Evolutionary conservation across 2,888 invertebrate species (phyloP), one percentile per base, ranked within the genome.

Genomic region (Tetranychus piercei): DNA sequence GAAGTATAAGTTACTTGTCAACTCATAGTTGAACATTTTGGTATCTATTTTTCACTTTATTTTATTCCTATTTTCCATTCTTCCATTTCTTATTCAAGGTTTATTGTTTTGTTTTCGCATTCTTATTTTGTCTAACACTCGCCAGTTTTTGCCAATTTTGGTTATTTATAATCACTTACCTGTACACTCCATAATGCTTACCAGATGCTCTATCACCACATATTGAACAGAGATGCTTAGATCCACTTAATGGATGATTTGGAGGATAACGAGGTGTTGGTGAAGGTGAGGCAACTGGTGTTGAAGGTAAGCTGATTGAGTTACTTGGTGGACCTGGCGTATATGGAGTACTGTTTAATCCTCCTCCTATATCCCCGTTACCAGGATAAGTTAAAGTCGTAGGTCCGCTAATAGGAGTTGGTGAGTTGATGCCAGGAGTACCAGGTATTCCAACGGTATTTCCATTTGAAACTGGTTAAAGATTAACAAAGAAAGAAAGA

Each of bases 101-200:
- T 55, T 55, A 23, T 23, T 22, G 69, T 23, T 22, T 69, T 69
- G n/a, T 22, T 23, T 11, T 7, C 9, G 5, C 6, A 20, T 11
- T 23, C 20, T 7, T 9, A 1, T 20, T 69, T 23, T 67, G 15
- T n/a, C 67, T 67, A 9, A 18, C n/a, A 18, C 69, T 2, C 6
- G 11, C 20, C 6, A 20, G 11, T 69, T 11, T 20, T 22, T 69
- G 9, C 5, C 34, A 6, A 6, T 23, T 11, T 20, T 69, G 8
- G n/a, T 7, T 23, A 11, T 69, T 9, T 6, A 69, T 23, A 6
- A 6, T 11, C 22, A 43, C 34, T 44, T 82, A 92, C 92, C 93
- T 96, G 86, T 95, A 96, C 18, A 96, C 96, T 73, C 96, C 96
- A 82, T 96, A 96, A 83, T 96, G 96, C 84, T 96, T 96, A 75